These are phyloP conservation scores for Myotis pilosus DNA, from an alignment of 2,797 vertebrate genomes.

Conservation along the genomic window DNA sequence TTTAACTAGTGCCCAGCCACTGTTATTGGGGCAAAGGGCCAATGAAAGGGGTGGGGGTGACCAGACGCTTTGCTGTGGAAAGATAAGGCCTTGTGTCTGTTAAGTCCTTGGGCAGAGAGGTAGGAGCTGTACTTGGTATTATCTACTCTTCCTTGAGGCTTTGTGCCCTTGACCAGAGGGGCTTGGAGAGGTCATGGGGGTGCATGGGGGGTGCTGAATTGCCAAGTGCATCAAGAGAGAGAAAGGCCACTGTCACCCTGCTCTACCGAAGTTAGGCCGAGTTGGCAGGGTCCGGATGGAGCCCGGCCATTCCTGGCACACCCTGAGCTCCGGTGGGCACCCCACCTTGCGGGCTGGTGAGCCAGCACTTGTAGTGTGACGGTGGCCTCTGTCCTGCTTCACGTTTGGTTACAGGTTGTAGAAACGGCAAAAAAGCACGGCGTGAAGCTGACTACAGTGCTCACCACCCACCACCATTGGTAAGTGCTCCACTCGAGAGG, in stretches of 20 bases:
- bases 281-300: background rate
- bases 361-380: accelerated
- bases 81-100: background rate
- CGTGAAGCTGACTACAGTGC: conserved; percentile 92
- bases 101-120: background rate
- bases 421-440: conserved; percentile 92
- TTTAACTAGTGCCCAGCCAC: background rate
- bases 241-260: background rate
- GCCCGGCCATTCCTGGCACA: background rate
- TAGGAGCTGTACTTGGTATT: background rate
- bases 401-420: conserved; percentile 86
- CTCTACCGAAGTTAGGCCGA: background rate
- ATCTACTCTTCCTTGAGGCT: background rate
- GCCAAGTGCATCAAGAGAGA: background rate
- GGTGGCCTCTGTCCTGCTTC: background rate
- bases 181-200: background rate
- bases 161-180: background rate
- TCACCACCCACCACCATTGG: conserved; percentile 99
- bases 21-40: background rate
- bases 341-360: background rate
- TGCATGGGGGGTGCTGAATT: background rate
- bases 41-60: background rate
- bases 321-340: background rate
- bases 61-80: background rate
- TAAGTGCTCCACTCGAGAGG: conserved; percentile 76